These are phyloP conservation scores for Bagarius yarrelli DNA, from an alignment of 2,113 vertebrate species.

Conservation along the genomic window DNA sequence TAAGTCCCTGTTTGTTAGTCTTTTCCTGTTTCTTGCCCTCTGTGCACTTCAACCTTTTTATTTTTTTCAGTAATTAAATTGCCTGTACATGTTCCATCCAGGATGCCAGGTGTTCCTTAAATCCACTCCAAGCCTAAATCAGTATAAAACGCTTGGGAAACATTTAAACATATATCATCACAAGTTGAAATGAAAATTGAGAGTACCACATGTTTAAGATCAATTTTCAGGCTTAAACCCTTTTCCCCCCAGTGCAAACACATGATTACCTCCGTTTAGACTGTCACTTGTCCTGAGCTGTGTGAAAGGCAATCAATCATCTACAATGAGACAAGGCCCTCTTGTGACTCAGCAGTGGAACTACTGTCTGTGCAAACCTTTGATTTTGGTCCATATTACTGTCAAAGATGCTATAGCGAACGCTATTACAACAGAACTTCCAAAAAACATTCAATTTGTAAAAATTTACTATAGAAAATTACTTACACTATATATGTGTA, in stretches of 20 bases:
- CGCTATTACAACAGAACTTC: neutral
- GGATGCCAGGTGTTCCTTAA: neutral
- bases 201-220: neutral
- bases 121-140: neutral
- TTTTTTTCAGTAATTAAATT: neutral
- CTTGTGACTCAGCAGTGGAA: conserved; percentile 46
- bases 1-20: neutral
- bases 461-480: neutral
- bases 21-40: neutral
- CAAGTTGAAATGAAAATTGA: neutral
- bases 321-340: conserved; percentile 45
- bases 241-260: neutral
- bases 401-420: neutral
- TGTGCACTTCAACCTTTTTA: neutral
- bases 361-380: conserved; percentile 6
- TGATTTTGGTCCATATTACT: neutral
- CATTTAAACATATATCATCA: too few species aligned
- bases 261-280: neutral
- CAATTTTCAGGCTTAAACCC: neutral
- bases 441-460: neutral
- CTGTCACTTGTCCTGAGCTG: conserved; percentile 6
- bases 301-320: conserved; percentile 35
- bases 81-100: neutral
- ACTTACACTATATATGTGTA: neutral
- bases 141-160: too few species aligned